Base-by-base conservation (phyloP, 2,888 invertebrate species). In the Torymus auratus region DNA sequence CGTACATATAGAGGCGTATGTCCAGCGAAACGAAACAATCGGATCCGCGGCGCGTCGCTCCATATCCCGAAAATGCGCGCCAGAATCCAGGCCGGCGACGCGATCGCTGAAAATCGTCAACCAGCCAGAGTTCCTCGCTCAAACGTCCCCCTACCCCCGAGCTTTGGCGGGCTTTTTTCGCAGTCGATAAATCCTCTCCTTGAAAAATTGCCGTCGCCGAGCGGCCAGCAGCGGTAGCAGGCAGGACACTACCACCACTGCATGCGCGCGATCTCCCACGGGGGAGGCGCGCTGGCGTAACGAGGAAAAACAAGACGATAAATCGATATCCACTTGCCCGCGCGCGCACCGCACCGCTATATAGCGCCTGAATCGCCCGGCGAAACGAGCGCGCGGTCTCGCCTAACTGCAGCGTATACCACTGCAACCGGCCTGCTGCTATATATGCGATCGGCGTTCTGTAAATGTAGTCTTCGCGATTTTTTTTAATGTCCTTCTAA, bases 171-270 rank as follows among this genome's bases (percentile, higher is more conserved):
- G 64, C 68, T 70, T 73, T 80, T 81, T 77, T 78, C 74, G 65
- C 78, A 74, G 65, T 74, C 78, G 81, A 81, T 81, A 74, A 81
- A 78, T 81, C 74, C 58, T 81, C 65, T 64, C 73, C 73, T 78
- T 74, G 78, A 78, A 74, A 81, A 81, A 74, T 81, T 78, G 77
- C 73, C 70, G 65, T 64, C 73, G 68, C 61, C 60, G 50, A 15
- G 14, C 10, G 15, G 15, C 76, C 23, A 14, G 52, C 13, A 2
- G 20, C 2, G 20, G 20, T 20, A 20, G 20, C 20, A 20, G 20
- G 20, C 20, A 20, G 20, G 20, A 20, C 20, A 20, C 1, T 20
- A 20, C 20, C 1, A 20, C 1, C 20, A 2, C 20, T 1, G n/a
- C n/a, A n/a, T 10, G 55, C 67, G 56, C 56, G n/a, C 70, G 56